Conservation (phyloP, 2,113 vertebrate genomes). For the Cheirogaleus medius region DNA sequence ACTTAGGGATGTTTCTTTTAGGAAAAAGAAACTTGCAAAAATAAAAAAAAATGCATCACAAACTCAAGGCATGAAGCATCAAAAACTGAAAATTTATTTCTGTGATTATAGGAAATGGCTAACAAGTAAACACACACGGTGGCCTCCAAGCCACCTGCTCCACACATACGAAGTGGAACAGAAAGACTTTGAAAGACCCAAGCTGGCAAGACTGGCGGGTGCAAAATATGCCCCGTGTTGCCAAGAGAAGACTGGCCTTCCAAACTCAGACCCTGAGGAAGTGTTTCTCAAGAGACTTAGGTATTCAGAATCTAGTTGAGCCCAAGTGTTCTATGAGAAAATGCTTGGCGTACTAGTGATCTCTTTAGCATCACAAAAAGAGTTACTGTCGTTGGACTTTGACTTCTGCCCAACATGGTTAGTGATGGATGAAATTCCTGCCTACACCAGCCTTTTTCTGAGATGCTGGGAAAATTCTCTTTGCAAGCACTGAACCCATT, state of each 20-base stretch:
- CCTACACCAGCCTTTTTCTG: background rate
- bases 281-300: too few relatives aligned
- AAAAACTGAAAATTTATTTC: background rate
- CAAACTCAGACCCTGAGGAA: too few relatives aligned
- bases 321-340: background rate
- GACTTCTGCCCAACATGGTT: too few relatives aligned
- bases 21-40: background rate
- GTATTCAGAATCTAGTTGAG: background rate
- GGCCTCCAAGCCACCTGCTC: background rate
- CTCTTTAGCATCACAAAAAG: background rate
- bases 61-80: background rate
- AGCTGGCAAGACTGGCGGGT: background rate
- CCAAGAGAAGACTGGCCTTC: background rate
- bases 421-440: background rate
- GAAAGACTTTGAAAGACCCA: background rate
- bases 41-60: background rate
- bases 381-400: accelerated
- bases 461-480: too few relatives aligned
- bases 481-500: accelerated
- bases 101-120: too few relatives aligned
- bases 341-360: accelerated
- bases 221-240: background rate
- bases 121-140: too few relatives aligned
- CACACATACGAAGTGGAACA: background rate
- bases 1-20: background rate